Evolutionary conservation across 2,888 invertebrate genomes (phyloP).

Genomic region (Amaurobius ferox): DNA sequence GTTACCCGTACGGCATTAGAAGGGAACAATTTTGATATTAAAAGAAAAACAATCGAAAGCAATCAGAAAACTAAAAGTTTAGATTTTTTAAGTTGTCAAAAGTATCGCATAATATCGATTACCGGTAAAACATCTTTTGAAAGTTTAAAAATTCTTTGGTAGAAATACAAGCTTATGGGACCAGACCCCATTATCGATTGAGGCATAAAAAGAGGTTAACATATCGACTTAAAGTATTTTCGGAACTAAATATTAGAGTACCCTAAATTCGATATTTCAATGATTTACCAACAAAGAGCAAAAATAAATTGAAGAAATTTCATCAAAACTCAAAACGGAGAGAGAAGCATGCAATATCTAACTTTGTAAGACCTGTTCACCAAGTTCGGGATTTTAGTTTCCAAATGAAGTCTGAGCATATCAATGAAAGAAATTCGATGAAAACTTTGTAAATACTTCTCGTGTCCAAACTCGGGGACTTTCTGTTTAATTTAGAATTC

Average conservation of each 20-base stretch:
- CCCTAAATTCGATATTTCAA: conserved; percentile 54
- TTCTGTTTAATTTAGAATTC: too few species aligned
- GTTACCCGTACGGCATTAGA: not conserved
- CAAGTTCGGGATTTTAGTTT: too few species aligned
- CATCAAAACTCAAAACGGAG: not conserved
- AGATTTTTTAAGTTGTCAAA: conserved; percentile 42
- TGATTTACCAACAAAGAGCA: conserved; percentile 34
- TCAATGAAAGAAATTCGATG: too few species aligned
- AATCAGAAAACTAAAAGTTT: conserved; percentile 41
- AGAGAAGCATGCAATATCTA: not conserved
- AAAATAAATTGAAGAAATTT: conserved; percentile 41
- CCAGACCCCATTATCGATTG: conserved; percentile 40
- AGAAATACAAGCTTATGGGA: conserved; percentile 52
- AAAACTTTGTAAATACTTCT: too few species aligned
- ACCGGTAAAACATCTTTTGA: conserved; percentile 58
- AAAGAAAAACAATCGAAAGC: conserved; percentile 13
- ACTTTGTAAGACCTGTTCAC: not conserved
- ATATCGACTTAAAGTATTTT: conserved; percentile 52
- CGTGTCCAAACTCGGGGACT: too few species aligned
- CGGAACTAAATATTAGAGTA: conserved; percentile 56
- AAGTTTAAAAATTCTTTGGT: conserved; percentile 45
- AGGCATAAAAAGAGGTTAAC: conserved; percentile 36
- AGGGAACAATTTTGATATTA: conserved; percentile 5
- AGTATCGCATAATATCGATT: conserved; percentile 50
- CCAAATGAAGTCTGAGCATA: too few species aligned